phyloP scores from a whole-genome alignment of 2,888 invertebrate genomes.

The Chironomus tentans region DNA sequence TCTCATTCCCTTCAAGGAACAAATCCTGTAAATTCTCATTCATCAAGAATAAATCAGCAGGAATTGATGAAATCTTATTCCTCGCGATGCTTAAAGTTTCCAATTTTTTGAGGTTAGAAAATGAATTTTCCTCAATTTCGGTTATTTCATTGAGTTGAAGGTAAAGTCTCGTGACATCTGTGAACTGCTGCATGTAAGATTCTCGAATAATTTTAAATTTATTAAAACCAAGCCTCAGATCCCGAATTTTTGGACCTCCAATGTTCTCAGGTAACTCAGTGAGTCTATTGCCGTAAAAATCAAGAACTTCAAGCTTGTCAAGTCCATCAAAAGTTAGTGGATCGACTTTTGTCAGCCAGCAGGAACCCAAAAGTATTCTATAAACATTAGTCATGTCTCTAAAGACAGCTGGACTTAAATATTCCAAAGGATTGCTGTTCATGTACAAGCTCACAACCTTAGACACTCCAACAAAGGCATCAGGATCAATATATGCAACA shows the following conservation, averaged over 20 bases:
- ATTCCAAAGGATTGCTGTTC: neutral
- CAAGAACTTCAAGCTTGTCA: neutral
- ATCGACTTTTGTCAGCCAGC: neutral
- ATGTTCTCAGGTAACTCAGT: neutral
- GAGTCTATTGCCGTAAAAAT: neutral
- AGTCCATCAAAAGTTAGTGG: neutral
- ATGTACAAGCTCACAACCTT: neutral
- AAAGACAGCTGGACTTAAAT: neutral
- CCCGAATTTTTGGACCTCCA: neutral
- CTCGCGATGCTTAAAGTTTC: neutral
- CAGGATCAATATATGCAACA: neutral
- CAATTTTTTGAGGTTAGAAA: neutral
- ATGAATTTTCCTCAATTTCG: neutral
- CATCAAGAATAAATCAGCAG: neutral
- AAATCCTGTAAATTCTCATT: neutral
- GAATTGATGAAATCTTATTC: neutral
- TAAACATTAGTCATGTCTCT: neutral
- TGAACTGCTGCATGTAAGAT: neutral
- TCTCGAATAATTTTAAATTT: neutral
- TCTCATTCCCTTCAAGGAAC: neutral
- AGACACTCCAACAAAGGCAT: neutral
- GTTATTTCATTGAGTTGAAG: neutral
- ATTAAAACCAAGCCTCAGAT: neutral
- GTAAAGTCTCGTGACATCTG: neutral
- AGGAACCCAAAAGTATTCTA: neutral